phyloP scores from a whole-genome alignment of 1,140 invertebrate genomes.

The Halyomorpha halys region DNA sequence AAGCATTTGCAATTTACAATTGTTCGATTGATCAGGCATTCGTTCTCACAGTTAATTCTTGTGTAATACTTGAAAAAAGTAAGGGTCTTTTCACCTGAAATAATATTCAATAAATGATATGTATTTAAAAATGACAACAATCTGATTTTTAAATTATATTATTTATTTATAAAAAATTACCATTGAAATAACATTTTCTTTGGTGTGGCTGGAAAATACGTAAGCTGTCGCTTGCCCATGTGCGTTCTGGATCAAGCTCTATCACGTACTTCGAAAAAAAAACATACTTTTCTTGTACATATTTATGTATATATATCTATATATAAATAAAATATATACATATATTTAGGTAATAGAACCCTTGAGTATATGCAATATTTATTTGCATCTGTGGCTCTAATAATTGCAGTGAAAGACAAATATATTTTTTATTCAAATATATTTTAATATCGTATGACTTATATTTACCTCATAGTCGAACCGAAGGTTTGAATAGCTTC shows the following conservation, averaged over 20 bases:
- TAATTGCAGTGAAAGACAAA: too few species aligned
- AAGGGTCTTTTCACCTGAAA: slow-evolving; percentile 3
- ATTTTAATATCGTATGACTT: too few species aligned
- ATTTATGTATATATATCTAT: too few species aligned
- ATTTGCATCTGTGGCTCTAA: too few species aligned
- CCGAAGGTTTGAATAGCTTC: too few species aligned
- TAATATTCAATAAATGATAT: neutral
- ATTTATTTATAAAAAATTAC: neutral
- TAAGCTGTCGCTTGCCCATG: neutral
- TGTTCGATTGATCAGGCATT: neutral
- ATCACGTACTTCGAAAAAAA: neutral
- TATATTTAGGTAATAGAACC: too few species aligned
- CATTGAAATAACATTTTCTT: neutral
- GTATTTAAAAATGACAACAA: neutral
- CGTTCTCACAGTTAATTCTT: neutral
- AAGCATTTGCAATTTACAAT: neutral
- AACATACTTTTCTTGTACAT: too few species aligned
- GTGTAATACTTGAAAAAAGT: neutral
- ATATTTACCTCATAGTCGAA: too few species aligned
- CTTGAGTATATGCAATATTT: too few species aligned
- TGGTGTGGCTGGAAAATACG: neutral
- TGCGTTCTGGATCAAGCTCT: neutral
- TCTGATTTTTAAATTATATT: neutral
- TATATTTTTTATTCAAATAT: too few species aligned
- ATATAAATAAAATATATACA: too few species aligned